phyloP scores from a whole-genome alignment of 2,797 vertebrate species.

The Acanthopagrus latus region DNA sequence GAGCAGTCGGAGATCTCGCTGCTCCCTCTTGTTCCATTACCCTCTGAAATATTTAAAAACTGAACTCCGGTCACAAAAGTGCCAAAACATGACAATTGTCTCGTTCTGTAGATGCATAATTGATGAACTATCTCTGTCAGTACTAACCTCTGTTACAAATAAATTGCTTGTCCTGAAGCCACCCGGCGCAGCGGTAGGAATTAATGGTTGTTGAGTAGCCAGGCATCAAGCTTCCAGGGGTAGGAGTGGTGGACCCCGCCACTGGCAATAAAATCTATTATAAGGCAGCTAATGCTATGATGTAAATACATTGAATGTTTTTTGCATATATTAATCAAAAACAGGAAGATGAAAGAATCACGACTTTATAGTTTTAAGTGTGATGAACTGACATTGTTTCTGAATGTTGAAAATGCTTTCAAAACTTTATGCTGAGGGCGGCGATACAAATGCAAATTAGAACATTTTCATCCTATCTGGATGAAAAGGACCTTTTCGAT shows the following conservation, averaged over 20 bases:
- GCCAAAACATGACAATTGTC: neutral
- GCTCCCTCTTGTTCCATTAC: neutral
- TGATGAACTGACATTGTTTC: neutral
- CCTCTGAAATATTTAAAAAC: neutral
- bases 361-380: neutral
- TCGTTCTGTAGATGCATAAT: slow-evolving; percentile 1
- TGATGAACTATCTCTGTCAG: neutral
- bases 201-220: neutral
- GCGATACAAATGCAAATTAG: neutral
- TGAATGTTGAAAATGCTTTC: neutral
- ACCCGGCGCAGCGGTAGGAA: neutral
- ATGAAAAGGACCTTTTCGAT: neutral
- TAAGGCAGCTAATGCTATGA: neutral
- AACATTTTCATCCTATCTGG: neutral
- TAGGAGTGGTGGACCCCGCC: neutral
- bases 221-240: neutral
- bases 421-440: neutral
- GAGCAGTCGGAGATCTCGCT: slow-evolving; percentile 3
- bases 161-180: neutral
- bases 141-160: neutral
- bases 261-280: neutral
- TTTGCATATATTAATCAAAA: neutral
- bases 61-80: neutral
- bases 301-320: neutral
- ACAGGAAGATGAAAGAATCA: neutral